Evolutionary conservation across 2,113 vertebrate genomes (phyloP).

Genomic region (Pitta sordida): DNA sequence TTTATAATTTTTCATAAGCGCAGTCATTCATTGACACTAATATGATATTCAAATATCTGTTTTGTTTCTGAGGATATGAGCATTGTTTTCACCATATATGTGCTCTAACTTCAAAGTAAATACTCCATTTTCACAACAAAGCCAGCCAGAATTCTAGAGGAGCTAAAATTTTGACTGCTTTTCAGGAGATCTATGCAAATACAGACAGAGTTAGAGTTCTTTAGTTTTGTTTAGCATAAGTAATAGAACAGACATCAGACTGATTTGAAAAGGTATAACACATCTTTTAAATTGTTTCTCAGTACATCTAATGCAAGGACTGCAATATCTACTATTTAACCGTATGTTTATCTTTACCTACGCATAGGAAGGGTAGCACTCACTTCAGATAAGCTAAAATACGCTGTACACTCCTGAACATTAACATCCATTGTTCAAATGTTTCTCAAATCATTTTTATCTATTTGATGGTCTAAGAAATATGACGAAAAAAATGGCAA

Average conservation of each 20-base stretch:
- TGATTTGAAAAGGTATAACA: background rate
- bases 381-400: background rate
- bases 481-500: background rate
- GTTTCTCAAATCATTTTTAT: background rate
- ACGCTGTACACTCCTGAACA: background rate
- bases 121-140: background rate
- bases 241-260: background rate
- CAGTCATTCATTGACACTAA: background rate
- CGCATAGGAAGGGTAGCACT: background rate
- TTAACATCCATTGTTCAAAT: background rate
- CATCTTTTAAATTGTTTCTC: background rate
- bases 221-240: background rate
- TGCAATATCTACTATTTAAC: background rate
- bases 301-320: background rate
- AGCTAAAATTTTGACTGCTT: background rate
- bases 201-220: background rate
- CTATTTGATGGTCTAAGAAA: background rate
- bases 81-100: background rate
- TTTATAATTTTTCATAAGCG: background rate
- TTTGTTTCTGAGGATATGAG: background rate
- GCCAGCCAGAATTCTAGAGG: background rate
- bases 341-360: background rate
- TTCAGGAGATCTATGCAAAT: background rate
- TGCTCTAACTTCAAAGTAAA: background rate
- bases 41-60: background rate